Evolutionary conservation across 2,888 invertebrate species (phyloP), one percentile per base, ranked within the genome.

Genomic region (Acrobasis suavella): DNA sequence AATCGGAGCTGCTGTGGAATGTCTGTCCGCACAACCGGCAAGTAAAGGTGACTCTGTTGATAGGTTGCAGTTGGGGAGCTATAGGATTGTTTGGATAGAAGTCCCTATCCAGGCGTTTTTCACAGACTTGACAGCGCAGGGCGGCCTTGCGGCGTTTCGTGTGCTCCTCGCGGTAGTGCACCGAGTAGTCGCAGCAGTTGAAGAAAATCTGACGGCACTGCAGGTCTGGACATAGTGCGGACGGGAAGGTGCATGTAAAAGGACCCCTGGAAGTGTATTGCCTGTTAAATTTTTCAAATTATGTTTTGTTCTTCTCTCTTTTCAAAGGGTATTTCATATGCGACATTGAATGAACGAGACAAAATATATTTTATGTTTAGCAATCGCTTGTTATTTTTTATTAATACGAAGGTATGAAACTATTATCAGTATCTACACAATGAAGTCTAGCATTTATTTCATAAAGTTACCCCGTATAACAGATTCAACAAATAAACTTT

Each of bases 61-160:
- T 65, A 5, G 77, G 50, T 42, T 75, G 79, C 10, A 77, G 60
- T 59, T 78, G 81, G 7, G 80, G 62, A 0, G 78, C 62, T 14
- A 81, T 64, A 0, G 77, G 61, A 38, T 72, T 74, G 15, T 69
- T 62, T 2, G 77, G 66, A 37, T 75, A 77, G 62, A 81, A 69
- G 60, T 89, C 86, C 22, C 80, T 76, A 65, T 92, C 91, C 50
- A 92, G 80, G 1, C 85, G 81, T 71, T 90, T 89, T 72, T 92
- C 92, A 71, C 92, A 92, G 5, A 92, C 91, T 78, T 92, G 92
- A 67, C 92, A 92, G 3, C 92, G 84, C 7, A 92, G 72, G 0
- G 90, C 88, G 0, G 91, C 86, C 69, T 92, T 92, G 2, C 91
- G 83, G 46, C 92, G 75, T 68, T 91, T 93, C 9, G 92, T 91